These are phyloP conservation scores for Alcedo quadribrachys DNA, from an alignment of 2,797 vertebrate genomes.

Conservation along the genomic window DNA sequence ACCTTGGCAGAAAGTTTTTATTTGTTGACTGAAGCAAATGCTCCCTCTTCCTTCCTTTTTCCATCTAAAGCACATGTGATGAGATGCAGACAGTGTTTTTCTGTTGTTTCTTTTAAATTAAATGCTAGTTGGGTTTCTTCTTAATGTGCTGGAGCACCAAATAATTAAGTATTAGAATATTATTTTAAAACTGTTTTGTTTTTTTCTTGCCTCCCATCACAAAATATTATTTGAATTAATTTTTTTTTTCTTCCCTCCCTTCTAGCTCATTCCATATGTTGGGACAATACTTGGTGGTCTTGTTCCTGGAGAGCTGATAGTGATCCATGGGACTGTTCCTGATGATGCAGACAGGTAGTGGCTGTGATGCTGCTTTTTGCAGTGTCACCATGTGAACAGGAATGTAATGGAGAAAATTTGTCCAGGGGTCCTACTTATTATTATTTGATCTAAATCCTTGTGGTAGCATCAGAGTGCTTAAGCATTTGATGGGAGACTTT, in stretches of 20 bases:
- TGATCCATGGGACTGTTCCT: constrained; percentile 85
- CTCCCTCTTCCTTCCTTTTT: not conserved
- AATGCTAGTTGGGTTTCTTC: not conserved
- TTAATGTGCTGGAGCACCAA: not conserved
- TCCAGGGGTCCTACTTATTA: not conserved
- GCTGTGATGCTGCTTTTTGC: not conserved
- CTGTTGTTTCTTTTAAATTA: not conserved
- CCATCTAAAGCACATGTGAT: not conserved
- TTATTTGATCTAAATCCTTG: not conserved
- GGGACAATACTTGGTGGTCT: constrained; percentile 87
- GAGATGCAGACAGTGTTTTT: not conserved
- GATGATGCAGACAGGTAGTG: constrained; percentile 85
- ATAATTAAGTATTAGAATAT: not conserved
- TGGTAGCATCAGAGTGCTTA: not conserved
- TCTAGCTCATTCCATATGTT: constrained; percentile 84
- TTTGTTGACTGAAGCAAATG: not conserved
- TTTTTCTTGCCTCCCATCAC: not conserved
- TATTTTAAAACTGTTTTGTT: not conserved
- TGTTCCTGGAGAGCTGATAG: constrained; percentile 84
- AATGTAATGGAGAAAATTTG: not conserved
- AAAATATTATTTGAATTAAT: not conserved
- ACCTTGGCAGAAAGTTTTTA: not conserved
- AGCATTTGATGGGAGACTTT: not conserved
- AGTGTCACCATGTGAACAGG: not conserved
- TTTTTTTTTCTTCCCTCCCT: not conserved